Percentiles rank a stretch among this genome's conserved stretches.
Conservation (phyloP, 2,888 invertebrate genomes). For the Scelioninae gen. 1 region DNA sequence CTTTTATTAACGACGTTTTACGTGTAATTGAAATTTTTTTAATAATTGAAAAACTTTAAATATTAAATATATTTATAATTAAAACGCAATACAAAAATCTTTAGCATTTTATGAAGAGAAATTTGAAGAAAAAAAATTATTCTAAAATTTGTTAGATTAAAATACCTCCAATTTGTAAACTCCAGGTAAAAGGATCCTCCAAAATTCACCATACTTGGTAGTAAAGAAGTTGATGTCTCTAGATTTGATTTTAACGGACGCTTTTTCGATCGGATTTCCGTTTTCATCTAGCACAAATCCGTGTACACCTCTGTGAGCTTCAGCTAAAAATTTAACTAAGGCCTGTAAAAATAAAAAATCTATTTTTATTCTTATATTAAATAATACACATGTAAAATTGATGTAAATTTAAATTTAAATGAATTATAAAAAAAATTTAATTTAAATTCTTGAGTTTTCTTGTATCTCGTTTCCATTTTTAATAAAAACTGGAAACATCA, state of each 20-base stretch:
- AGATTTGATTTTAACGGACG: constrained; percentile 90
- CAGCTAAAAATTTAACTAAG: constrained; percentile 92
- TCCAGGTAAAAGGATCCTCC: constrained; percentile 95
- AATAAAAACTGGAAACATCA: no score
- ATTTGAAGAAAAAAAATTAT: no score
- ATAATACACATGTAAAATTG: not conserved
- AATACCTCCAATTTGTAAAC: constrained; percentile 93
- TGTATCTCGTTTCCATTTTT: no score
- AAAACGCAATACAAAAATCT: no score
- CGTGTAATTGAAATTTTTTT: no score
- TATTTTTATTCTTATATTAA: not conserved
- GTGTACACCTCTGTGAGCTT: constrained; percentile 94
- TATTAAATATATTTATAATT: no score
- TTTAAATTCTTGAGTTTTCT: no score
- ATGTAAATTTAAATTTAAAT: not conserved
- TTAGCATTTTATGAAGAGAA: no score
- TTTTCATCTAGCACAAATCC: constrained; percentile 93
- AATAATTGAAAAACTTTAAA: no score
- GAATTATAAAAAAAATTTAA: no score
- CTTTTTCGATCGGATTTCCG: constrained; percentile 92
- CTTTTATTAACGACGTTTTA: no score
- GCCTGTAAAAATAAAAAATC: constrained; percentile 85
- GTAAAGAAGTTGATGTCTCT: constrained; percentile 94
- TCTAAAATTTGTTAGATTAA: no score
- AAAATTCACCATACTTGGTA: constrained; percentile 96